Evolutionary conservation across 2,888 invertebrate genomes (phyloP), one percentile per base, ranked within the genome.

Genomic region (Caenorhabditis macrosperma): DNA sequence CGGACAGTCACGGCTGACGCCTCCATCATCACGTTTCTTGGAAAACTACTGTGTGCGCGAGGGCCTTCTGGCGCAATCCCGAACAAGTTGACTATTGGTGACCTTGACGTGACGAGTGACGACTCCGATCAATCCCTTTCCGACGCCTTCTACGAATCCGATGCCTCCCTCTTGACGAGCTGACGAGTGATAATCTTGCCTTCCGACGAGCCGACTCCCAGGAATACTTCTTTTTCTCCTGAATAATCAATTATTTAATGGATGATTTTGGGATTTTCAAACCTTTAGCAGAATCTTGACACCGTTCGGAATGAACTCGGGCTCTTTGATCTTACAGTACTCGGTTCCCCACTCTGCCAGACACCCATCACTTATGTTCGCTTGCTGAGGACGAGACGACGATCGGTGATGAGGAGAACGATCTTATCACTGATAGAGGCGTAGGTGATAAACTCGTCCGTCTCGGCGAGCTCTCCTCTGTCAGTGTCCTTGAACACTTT

Each of bases 351-450:
- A 92, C 28, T 88, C 89, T 91, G 91, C 96, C 96, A 97, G 55
- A 94, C 94, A 24, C 97, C 97, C 91, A 97, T 96, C 52, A 97
- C 93, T 85, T 96, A 96, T 2, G 92, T 92, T 89, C 95, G 95
- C 90, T 94, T 83, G 17, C 74, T 68, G 22, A 84, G 41, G 24
- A 82, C 75, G 26, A 96, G 92, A 86, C 95, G 93, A 92, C 96
- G 74, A 67, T 91, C 87, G 2, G 91, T 91, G 17, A 88, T 85
- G 10, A 91, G 67, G 22, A 91, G 79, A 9, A 87, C 88, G 41
- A 82, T 74, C 59, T 91, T 90, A 30, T 87, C 85, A 33, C 83
- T 83, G 55, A 90, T 87, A 6, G 84, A 75, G 2, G 91, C 89
- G 91, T 96, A 96, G 48, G 94, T 94, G 61, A 94, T 93, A 91